phyloP scores from a whole-genome alignment of 2,797 vertebrate genomes.

The Alcedo atthis region DNA sequence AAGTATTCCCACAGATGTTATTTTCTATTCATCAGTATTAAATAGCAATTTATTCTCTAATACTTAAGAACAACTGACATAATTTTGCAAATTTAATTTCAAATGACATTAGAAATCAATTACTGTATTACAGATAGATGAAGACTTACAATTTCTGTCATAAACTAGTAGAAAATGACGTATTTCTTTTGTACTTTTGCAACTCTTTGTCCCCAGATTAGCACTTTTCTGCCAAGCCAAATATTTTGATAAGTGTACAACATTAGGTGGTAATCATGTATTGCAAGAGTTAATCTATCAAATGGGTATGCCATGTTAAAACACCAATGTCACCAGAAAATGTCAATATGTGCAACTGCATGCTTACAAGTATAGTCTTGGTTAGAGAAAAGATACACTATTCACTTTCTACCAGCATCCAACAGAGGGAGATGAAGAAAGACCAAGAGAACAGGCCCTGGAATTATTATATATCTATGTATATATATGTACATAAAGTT shows the following conservation, averaged over 20 bases:
- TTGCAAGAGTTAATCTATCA: neutral
- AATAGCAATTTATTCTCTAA: neutral
- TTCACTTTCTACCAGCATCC: neutral
- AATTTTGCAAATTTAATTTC: neutral
- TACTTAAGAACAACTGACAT: neutral
- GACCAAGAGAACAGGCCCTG: neutral
- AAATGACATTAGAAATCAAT: neutral
- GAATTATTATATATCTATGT: neutral
- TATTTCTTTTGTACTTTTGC: neutral
- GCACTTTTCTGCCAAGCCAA: neutral
- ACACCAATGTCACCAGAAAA: neutral
- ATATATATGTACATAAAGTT: neutral
- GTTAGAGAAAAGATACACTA: neutral
- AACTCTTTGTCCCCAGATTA: neutral
- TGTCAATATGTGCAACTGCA: neutral
- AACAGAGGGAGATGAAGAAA: neutral
- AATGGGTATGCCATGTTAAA: neutral
- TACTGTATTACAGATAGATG: neutral
- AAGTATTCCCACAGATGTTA: neutral
- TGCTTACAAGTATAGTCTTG: neutral
- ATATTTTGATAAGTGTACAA: neutral
- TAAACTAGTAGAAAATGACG: neutral
- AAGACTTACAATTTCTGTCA: neutral
- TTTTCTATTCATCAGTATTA: neutral
- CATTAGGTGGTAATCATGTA: neutral